These are phyloP conservation scores for Zaprionus lachaisei DNA, from an alignment of 1,140 invertebrate genomes.

Conservation along the genomic window DNA sequence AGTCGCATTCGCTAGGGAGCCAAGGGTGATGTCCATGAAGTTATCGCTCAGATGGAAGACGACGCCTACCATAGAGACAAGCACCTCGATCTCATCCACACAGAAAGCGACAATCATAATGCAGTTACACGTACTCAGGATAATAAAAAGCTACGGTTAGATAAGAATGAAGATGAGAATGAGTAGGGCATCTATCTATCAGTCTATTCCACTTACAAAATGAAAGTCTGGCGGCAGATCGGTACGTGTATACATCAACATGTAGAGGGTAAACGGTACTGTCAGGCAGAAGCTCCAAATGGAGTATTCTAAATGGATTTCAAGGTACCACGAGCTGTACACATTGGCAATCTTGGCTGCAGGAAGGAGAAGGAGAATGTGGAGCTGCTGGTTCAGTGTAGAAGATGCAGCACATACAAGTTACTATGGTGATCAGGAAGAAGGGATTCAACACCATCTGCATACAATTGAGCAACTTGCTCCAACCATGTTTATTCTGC, in stretches of 20 bases:
- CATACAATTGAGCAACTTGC: conserved; percentile 63
- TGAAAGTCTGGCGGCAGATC: conserved; percentile 62
- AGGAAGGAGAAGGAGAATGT: not conserved
- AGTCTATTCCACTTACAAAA: conserved; percentile 22
- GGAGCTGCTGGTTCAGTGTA: not conserved
- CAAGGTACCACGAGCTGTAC: conserved; percentile 28
- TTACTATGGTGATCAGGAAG: not conserved
- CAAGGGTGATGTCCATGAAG: conserved; percentile 50
- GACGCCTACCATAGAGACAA: conserved; percentile 45
- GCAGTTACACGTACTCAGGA: not conserved
- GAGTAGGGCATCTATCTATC: not conserved
- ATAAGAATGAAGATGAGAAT: not conserved
- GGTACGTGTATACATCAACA: conserved; percentile 49
- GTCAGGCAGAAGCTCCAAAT: conserved; percentile 40
- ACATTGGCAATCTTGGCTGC: conserved; percentile 21
- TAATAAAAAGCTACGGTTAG: conserved; percentile 12
- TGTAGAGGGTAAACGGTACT: conserved; percentile 33
- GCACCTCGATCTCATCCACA: conserved; percentile 53
- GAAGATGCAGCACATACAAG: conserved; percentile 35
- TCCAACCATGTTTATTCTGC: conserved; percentile 60
- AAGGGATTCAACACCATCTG: conserved; percentile 60
- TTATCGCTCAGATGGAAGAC: conserved; percentile 24
- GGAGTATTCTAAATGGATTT: conserved; percentile 3
- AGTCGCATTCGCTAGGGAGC: conserved; percentile 21
- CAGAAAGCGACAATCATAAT: conserved; percentile 42